Evolutionary conservation across 2,113 vertebrate genomes (phyloP).

Genomic region (Salvelinus alpinus): DNA sequence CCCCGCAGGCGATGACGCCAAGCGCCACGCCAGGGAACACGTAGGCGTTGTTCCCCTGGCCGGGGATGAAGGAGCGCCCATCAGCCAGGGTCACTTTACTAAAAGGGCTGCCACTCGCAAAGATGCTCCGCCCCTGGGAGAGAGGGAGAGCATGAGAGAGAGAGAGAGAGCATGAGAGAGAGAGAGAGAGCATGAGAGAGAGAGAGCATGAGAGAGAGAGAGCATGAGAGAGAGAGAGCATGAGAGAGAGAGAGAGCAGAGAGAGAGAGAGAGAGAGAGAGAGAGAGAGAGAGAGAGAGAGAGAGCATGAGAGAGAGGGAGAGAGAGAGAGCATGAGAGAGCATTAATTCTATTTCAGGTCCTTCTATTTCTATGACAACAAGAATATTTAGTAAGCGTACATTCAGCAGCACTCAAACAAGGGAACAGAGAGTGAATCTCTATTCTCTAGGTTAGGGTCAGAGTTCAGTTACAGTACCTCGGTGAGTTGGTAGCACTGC

Average conservation of each 20-base stretch:
- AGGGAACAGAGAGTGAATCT: background rate
- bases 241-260: background rate
- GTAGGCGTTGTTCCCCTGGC: conserved; percentile 97
- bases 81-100: conserved; percentile 84
- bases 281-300: background rate
- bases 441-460: background rate
- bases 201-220: background rate
- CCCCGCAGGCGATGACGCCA: conserved; percentile 85
- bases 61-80: conserved; percentile 89
- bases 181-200: background rate
- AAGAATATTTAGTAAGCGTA: too few species aligned
- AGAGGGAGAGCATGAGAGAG: background rate
- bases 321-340: background rate
- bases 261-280: conserved; percentile 7
- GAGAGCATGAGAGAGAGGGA: background rate
- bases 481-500: conserved; percentile 90
- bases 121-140: conserved; percentile 88
- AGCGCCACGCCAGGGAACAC: conserved; percentile 95
- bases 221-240: background rate
- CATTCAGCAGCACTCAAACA: background rate
- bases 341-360: too few species aligned
- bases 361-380: too few species aligned
- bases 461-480: conserved; percentile 70
- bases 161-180: background rate
- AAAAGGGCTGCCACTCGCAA: conserved; percentile 96